Conservation (phyloP, 1,140 invertebrate species). For the Bombus impatiens region DNA sequence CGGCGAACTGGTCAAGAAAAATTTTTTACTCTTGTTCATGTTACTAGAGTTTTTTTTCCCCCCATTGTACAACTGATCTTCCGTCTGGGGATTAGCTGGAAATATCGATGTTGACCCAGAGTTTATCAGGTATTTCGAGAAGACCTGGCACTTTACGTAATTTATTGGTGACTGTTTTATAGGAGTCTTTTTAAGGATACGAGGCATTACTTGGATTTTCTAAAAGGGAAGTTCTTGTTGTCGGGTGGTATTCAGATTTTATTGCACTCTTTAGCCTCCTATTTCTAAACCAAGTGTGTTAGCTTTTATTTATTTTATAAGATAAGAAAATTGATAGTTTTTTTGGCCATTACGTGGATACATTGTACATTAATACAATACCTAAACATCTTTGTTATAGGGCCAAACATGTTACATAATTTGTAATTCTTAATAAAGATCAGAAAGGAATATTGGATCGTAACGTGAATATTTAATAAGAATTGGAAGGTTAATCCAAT, state of each 20-base stretch:
- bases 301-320: background rate
- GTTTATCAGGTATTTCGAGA: slow-evolving; percentile 5
- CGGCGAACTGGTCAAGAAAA: background rate
- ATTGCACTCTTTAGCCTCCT: background rate
- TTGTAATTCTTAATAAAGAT: no score
- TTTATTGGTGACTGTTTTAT: background rate
- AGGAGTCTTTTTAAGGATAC: background rate
- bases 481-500: background rate
- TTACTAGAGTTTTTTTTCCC: background rate
- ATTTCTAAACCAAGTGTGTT: background rate
- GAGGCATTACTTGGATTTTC: background rate
- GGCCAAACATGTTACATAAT: no score
- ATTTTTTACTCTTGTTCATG: background rate
- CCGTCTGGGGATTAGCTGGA: slow-evolving; percentile 1
- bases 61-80: background rate
- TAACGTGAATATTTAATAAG: background rate
- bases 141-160: background rate
- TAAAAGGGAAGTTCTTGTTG: background rate
- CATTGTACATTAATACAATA: no score
- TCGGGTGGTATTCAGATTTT: background rate
- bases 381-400: no score
- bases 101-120: slow-evolving; percentile 9
- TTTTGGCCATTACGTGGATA: no score
- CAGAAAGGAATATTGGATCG: background rate
- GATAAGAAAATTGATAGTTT: background rate